phyloP scores from a whole-genome alignment of 1,140 invertebrate genomes.

The Macrobrachium nipponense region DNA sequence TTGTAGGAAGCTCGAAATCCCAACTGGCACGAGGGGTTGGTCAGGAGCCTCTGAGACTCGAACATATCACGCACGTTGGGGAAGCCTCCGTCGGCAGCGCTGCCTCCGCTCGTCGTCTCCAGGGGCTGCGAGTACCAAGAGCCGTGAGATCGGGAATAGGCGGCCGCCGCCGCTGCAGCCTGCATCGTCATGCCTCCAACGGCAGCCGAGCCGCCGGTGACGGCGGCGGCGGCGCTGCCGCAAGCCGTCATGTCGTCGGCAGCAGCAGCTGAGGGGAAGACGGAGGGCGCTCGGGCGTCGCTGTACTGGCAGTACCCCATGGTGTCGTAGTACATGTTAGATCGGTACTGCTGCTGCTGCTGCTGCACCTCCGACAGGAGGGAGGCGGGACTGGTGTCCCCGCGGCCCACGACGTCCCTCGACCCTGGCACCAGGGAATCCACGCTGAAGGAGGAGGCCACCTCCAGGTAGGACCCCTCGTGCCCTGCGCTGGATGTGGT shows the following conservation, averaged over 20 bases:
- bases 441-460: constrained; percentile 65
- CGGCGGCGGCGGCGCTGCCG: constrained; percentile 53
- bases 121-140: constrained; percentile 57
- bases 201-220: constrained; percentile 47
- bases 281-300: constrained; percentile 43
- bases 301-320: constrained; percentile 63
- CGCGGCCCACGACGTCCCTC: constrained; percentile 51
- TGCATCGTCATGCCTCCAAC: constrained; percentile 54
- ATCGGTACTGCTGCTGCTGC: constrained; percentile 59
- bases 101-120: constrained; percentile 39
- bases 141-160: constrained; percentile 54
- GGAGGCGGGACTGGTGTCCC: constrained; percentile 42
- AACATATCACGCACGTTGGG: constrained; percentile 64
- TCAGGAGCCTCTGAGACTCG: constrained; percentile 63
- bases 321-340: constrained; percentile 64
- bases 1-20: constrained; percentile 64
- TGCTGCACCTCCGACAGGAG: constrained; percentile 51
- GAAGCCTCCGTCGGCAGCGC: constrained; percentile 47
- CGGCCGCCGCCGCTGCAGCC: constrained; percentile 58
- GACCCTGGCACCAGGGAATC: constrained; percentile 64
- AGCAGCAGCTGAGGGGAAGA: constrained; percentile 30
- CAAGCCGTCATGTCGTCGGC: constrained; percentile 54
- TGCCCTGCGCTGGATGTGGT: constrained; percentile 46
- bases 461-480: constrained; percentile 52
- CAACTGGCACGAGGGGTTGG: constrained; percentile 63